Base-by-base conservation (phyloP, 92 coral and sea anemone species). In the Palythoa grandiflora region DNA sequence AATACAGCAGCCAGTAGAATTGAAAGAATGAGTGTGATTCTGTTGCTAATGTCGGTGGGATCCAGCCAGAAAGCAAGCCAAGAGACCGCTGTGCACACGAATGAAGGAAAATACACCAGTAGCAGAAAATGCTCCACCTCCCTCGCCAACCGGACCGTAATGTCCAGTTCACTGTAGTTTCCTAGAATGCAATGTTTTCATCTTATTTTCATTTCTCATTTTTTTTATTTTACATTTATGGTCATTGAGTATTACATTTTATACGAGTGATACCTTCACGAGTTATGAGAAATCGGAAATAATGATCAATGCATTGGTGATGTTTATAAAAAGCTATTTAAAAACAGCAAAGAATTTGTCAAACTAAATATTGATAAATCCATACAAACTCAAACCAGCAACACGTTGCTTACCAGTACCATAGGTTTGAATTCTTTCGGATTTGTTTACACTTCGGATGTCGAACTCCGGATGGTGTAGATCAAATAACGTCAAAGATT, bases 51-150 rank as follows among this genome's bases (percentile, higher is more conserved):
- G 17, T 80, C 85, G 73, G 39, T 59, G 19, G 85, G 85, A 8
- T 80, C 59, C 10, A 80, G 73, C 85, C 85, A 80, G 17, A 80
- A 10, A 8, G 85, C 16, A 48, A 80, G 8, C 85, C 85, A 80
- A 3, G 85, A 16, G 37, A 80, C 61, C 9, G 73, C 57, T 1
- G 85, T 80, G 85, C 85, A 80, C 73, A 80, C 11, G 57, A 80
- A 80, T 9, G 59, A 80, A 3, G 85, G 85, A 66, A 80, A 80
- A 44, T 80, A 80, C 9, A 80, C 59, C 12, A 80, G 73, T 2
- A 80, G 71, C 0, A 80, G 85, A 63, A 63, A 40, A 50, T 63
- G 50, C 61, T 80, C 85, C 55, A 80, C 85, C 39, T 80, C 85
- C 61, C 85, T 80, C 9, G 73, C 85, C 59, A 80, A 17, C 59